Evolutionary conservation across 2,888 invertebrate genomes (phyloP).

Genomic region (Andrena chrysosceles): DNA sequence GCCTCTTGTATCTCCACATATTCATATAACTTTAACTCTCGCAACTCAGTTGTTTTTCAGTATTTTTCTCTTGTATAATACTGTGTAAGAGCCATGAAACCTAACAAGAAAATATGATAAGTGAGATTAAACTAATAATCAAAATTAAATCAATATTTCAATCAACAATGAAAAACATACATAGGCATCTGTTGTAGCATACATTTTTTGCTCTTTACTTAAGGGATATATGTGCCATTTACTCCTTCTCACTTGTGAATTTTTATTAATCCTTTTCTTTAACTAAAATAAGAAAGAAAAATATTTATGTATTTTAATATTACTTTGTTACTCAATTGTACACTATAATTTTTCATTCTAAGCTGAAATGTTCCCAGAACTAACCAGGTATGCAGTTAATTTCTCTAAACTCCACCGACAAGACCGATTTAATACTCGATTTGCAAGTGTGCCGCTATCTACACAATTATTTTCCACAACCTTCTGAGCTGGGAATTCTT

Average conservation of each 20-base stretch:
- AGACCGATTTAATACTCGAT: slow-evolving; percentile 85
- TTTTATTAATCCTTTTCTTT: slow-evolving; percentile 86
- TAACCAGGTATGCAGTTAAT: slow-evolving; percentile 86
- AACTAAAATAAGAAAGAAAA: slow-evolving; percentile 81
- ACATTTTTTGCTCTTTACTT: slow-evolving; percentile 86
- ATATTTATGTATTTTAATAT: neutral
- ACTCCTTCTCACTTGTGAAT: slow-evolving; percentile 87
- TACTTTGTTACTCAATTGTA: neutral
- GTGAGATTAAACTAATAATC: neutral
- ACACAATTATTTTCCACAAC: slow-evolving; percentile 87
- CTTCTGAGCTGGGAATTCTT: slow-evolving; percentile 86
- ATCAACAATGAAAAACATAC: slow-evolving; percentile 82
- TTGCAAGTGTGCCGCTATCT: slow-evolving; percentile 87
- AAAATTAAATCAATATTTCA: neutral
- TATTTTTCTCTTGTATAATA: slow-evolving; percentile 63
- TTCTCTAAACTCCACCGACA: slow-evolving; percentile 88
- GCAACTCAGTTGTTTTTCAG: neutral
- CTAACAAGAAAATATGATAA: slow-evolving; percentile 62
- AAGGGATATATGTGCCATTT: slow-evolving; percentile 88
- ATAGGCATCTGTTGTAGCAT: slow-evolving; percentile 89
- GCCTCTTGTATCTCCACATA: neutral
- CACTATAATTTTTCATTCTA: neutral
- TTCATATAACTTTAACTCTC: neutral
- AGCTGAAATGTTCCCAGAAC: slow-evolving; percentile 51
- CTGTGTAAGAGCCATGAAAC: slow-evolving; percentile 77